phyloP scores from a whole-genome alignment of 2,113 vertebrate species.

The Macquaria australasica region DNA sequence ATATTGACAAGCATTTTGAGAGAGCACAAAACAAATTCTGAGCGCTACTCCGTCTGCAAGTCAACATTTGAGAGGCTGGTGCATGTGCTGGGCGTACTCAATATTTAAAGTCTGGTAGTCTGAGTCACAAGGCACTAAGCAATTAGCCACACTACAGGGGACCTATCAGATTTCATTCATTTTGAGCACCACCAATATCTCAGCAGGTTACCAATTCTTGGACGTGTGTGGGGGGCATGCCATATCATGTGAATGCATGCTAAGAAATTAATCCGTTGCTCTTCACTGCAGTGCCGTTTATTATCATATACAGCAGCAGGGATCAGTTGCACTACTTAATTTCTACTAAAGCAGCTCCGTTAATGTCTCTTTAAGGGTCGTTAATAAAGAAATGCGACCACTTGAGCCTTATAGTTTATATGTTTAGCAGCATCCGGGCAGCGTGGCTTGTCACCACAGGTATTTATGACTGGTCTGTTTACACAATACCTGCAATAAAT shows the following conservation, averaged over 20 bases:
- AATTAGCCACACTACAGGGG: conserved; percentile 40
- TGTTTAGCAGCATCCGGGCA: not conserved
- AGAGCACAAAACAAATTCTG: not conserved
- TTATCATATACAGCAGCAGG: not conserved
- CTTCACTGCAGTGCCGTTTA: not conserved
- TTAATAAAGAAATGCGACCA: not conserved
- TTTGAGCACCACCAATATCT: not conserved
- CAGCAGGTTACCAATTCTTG: conserved; percentile 22
- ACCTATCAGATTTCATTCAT: conserved; percentile 26
- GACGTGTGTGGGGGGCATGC: not conserved
- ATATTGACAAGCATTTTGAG: not conserved
- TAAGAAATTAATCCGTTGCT: conserved; percentile 28
- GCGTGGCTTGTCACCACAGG: too few species aligned
- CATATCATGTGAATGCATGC: not conserved
- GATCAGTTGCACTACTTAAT: not conserved
- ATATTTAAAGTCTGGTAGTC: conserved; percentile 1
- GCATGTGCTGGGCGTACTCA: not conserved
- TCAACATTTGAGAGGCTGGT: not conserved
- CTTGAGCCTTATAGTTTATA: not conserved
- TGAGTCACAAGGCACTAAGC: not conserved
- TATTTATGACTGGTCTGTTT: too few species aligned
- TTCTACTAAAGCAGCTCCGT: not conserved
- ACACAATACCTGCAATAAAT: too few species aligned
- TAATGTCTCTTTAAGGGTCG: not conserved
- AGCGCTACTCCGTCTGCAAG: not conserved